These are phyloP conservation scores for Drosophila mojavensis DNA, from an alignment of 1,140 invertebrate species.

Conservation along the genomic window DNA sequence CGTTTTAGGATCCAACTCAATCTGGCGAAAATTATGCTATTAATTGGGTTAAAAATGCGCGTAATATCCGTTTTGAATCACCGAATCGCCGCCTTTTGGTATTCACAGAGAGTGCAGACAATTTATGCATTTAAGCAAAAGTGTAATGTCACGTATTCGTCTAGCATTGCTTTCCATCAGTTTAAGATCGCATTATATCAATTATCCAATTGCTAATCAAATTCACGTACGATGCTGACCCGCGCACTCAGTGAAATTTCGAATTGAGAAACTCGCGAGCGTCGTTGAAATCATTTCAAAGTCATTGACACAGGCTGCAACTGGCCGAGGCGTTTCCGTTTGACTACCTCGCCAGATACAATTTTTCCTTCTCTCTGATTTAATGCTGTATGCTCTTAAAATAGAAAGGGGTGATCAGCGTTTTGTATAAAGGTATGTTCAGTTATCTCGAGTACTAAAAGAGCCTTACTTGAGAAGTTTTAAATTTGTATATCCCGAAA, in stretches of 20 bases:
- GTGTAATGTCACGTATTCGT: constrained; percentile 42
- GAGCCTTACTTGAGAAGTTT: no score
- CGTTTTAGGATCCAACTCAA: constrained; percentile 13
- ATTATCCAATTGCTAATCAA: constrained; percentile 79
- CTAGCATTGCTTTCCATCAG: constrained; percentile 45
- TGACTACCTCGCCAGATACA: constrained; percentile 38
- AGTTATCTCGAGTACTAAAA: no score
- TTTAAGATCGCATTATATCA: constrained; percentile 72
- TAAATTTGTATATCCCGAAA: no score
- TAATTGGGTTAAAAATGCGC: constrained; percentile 69
- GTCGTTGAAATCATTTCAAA: constrained; percentile 74
- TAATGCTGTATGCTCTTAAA: no score
- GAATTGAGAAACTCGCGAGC: constrained; percentile 72
- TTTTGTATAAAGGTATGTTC: no score
- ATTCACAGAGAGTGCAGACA: not conserved
- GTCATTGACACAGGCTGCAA: constrained; percentile 68
- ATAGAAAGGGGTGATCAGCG: no score
- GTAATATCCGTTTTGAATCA: constrained; percentile 42
- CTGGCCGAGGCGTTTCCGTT: constrained; percentile 42
- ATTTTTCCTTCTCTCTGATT: constrained; percentile 31
- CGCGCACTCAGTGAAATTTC: constrained; percentile 52
- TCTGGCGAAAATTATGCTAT: constrained; percentile 12
- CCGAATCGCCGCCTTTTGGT: not conserved
- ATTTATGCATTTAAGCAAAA: constrained; percentile 19
- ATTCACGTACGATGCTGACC: constrained; percentile 75